Conservation (phyloP, 1,140 invertebrate genomes). For the Brachionus angularis region DNA sequence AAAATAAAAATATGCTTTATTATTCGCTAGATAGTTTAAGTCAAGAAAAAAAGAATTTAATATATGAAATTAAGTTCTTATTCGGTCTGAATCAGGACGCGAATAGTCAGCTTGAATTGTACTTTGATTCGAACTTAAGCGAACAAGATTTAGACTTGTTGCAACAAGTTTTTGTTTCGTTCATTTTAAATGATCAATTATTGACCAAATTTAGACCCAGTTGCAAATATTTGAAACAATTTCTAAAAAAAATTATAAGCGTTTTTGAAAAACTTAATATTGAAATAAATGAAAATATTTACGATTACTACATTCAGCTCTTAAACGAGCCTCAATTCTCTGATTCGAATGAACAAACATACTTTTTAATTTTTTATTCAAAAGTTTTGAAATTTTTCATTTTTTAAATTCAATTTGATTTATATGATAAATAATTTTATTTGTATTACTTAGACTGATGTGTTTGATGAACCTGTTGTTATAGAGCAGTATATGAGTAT, state of each 20-base stretch:
- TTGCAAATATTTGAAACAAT: conserved; percentile 5
- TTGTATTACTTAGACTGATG: not conserved
- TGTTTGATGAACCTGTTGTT: not conserved
- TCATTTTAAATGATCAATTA: not conserved
- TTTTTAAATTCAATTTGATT: too few relatives aligned
- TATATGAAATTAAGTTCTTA: conserved; percentile 5
- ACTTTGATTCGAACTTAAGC: not conserved
- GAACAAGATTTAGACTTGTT: not conserved
- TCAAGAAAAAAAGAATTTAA: not conserved
- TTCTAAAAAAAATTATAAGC: conserved; percentile 13
- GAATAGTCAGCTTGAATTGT: not conserved
- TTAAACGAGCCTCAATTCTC: not conserved
- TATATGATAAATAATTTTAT: not conserved
- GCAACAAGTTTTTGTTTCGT: not conserved
- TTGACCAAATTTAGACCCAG: not conserved
- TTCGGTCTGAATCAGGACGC: conserved; percentile 5
- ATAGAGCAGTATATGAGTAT: conserved; percentile 9
- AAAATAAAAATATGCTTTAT: conserved; percentile 7
- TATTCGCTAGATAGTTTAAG: not conserved
- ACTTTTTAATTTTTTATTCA: not conserved
- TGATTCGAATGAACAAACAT: not conserved
- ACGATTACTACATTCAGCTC: not conserved
- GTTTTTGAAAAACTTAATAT: not conserved
- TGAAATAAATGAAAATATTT: conserved; percentile 14
- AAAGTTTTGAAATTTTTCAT: not conserved